These are phyloP conservation scores for Hypanus sabinus DNA, from an alignment of 2,113 vertebrate genomes.

Conservation along the genomic window DNA sequence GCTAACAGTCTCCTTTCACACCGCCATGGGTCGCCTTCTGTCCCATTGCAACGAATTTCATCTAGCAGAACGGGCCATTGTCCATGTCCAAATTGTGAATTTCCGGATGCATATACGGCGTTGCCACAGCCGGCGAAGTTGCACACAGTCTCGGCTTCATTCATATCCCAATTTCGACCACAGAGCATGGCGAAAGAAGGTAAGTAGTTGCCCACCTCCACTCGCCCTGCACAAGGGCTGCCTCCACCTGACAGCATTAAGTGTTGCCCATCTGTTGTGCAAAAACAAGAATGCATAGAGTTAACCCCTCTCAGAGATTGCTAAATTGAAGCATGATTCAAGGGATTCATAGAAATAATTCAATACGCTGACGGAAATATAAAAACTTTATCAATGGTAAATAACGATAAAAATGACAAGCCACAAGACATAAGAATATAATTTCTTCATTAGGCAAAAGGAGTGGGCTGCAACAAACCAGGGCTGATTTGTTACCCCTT, in stretches of 20 bases:
- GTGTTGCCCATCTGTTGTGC: no score
- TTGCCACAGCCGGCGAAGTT: slow-evolving; percentile 44
- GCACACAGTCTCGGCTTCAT: slow-evolving; percentile 43
- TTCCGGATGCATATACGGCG: slow-evolving; percentile 40
- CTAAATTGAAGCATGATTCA: no score
- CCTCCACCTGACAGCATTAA: slow-evolving; percentile 39
- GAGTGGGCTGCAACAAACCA: no score
- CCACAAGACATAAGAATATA: no score
- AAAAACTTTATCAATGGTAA: no score
- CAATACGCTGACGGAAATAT: no score
- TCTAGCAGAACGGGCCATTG: slow-evolving; percentile 37
- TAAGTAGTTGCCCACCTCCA: slow-evolving; percentile 40
- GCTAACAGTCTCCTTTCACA: neutral
- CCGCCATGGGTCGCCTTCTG: slow-evolving; percentile 42
- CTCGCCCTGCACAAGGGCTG: slow-evolving; percentile 24
- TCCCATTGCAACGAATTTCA: slow-evolving; percentile 45
- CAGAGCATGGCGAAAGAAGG: slow-evolving; percentile 41
- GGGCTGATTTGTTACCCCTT: no score
- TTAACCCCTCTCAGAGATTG: no score
- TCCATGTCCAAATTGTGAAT: slow-evolving; percentile 41
- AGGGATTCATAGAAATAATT: no score
- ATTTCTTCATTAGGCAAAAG: no score
- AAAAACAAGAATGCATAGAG: no score
- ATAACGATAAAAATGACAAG: no score
- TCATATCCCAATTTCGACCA: slow-evolving; percentile 42